Percentiles rank a stretch among this genome's conserved stretches.
Evolutionary conservation across 2,888 invertebrate genomes (phyloP).

Genomic region (Hirtodrosophila trivittata): DNA sequence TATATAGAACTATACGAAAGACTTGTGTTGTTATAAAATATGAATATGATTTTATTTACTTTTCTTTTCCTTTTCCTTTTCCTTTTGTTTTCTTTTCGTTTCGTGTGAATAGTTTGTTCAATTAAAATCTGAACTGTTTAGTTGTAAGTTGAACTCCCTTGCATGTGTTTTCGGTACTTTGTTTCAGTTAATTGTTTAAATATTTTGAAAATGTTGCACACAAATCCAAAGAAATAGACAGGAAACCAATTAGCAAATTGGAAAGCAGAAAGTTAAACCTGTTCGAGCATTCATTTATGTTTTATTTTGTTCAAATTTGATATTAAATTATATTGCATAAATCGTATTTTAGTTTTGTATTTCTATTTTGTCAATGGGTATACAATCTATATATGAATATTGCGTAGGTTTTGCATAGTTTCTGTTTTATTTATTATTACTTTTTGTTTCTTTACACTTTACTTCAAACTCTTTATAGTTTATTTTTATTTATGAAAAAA

Average conservation of each 20-base stretch:
- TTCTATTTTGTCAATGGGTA: conserved; percentile 61
- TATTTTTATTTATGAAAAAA: conserved; percentile 3
- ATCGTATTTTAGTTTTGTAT: conserved; percentile 49
- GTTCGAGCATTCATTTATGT: conserved; percentile 44
- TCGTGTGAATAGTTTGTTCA: conserved; percentile 61
- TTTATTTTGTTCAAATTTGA: conserved; percentile 60
- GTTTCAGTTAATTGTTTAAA: conserved; percentile 80
- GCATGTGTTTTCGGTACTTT: conserved; percentile 84
- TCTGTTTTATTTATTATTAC: conserved; percentile 39
- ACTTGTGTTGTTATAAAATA: conserved; percentile 16
- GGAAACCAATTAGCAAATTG: conserved; percentile 49
- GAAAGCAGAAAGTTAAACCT: conserved; percentile 53
- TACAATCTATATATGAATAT: conserved; percentile 56
- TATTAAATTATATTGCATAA: conserved; percentile 54
- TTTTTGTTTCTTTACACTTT: conserved; percentile 13
- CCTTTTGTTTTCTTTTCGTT: no score
- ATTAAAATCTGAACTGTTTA: conserved; percentile 35
- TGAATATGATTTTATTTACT: conserved; percentile 32
- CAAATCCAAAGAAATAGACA: conserved; percentile 19
- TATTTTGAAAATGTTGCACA: conserved; percentile 62
- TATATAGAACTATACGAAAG: neutral
- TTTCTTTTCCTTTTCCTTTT: no score
- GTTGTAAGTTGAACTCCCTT: conserved; percentile 83
- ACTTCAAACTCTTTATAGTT: conserved; percentile 18
- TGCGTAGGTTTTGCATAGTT: conserved; percentile 57